Conservation (phyloP, 30 jellyfish, hydroid and myxozoan genomes). For the Aurelia sp. region DNA sequence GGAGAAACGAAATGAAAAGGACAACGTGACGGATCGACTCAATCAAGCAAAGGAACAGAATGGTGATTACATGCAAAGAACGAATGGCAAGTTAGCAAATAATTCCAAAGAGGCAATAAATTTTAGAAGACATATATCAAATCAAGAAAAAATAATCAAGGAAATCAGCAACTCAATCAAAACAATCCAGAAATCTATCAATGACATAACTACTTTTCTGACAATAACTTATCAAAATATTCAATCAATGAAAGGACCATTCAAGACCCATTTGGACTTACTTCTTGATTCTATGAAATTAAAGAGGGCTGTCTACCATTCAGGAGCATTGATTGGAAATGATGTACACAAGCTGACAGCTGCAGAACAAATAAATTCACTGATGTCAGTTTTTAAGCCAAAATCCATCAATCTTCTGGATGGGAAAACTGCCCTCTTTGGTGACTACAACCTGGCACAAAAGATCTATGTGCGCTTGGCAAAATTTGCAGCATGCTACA, state of each 20-base stretch:
- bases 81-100: background rate
- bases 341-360: conserved; percentile 3
- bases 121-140: conserved; percentile 7
- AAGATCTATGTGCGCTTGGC: no score
- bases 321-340: conserved; percentile 32
- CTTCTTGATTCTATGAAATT: background rate
- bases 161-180: background rate
- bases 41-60: no score
- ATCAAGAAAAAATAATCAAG: conserved; percentile 5
- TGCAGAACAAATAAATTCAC: no score
- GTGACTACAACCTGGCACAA: no score
- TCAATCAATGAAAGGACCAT: no score
- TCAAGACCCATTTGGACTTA: background rate
- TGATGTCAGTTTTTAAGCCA: no score
- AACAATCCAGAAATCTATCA: background rate
- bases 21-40: no score
- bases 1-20: no score
- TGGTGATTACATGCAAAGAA: no score
- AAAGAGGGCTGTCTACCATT: conserved; percentile 30
- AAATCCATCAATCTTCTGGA: no score
- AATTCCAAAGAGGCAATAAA: background rate
- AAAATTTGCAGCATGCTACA: no score
- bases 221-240: background rate
- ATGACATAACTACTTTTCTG: background rate
- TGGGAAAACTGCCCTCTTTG: no score